Base-by-base conservation (phyloP, 2,888 invertebrate species). In the Molorchus minor region DNA sequence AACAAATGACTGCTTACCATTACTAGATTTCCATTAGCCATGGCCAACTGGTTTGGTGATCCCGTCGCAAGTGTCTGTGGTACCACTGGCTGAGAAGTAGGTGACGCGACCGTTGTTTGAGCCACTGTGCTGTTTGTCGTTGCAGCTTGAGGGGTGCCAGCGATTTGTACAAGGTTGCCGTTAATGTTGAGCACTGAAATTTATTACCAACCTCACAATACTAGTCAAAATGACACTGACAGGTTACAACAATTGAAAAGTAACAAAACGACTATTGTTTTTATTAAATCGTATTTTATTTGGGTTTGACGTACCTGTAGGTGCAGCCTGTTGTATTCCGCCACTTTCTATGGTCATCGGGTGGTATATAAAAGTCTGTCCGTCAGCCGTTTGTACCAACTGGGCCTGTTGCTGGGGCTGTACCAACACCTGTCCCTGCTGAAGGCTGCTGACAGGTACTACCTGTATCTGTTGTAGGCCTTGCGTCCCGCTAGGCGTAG, bases 281-380 rank as follows among this genome's bases (percentile, higher is more conserved):
- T 16, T 8, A 52, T n/a, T n/a, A n/a, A n/a, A n/a, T n/a, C n/a
- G n/a, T n/a, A n/a, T n/a, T n/a, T n/a, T n/a, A n/a, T n/a, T n/a
- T n/a, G n/a, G n/a, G n/a, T n/a, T n/a, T n/a, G n/a, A n/a, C n/a
- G 41, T 69, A 79, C 80, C 80, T 71, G 87, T 86, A 1, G 87
- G 87, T 77, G 89, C 88, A 0, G 86, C 78, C 69, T 84, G 85
- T 47, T 84, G 81, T 61, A 81, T 81, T 30, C 77, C 66, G 59
- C 83, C 82, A 61, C 87, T 86, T 13, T 88, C 76, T 40, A 86
- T 81, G 12, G 87, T 84, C 25, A 88, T 84, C 0, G 94, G 93
- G 77, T 96, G 96, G 78, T 94, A 94, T 54, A 95, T 87, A 71
- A 93, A 92, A 0, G 96, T 94, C 80, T 96, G 96, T 0, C 97